Conservation (phyloP, 1,140 invertebrate genomes). For the Thaumatotibia leucotreta region DNA sequence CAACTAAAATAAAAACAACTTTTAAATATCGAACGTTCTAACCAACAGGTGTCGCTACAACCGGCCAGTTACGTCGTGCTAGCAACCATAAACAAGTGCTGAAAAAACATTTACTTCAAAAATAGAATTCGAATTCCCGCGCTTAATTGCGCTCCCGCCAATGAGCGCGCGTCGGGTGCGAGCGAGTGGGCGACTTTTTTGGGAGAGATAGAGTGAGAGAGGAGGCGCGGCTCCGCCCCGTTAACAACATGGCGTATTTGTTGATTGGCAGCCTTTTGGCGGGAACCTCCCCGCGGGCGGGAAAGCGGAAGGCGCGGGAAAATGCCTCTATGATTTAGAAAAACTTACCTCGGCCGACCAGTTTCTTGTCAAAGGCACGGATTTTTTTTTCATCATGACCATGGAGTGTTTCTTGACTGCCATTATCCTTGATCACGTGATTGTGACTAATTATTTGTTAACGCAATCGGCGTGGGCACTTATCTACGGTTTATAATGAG, state of each 20-base stretch:
- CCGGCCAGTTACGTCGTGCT: slow-evolving; percentile 34
- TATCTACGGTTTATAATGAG: background rate
- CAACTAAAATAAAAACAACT: slow-evolving; percentile 38
- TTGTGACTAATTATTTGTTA: background rate
- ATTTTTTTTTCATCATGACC: background rate
- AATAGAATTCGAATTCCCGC: slow-evolving; percentile 75
- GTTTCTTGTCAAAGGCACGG: background rate
- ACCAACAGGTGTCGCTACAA: slow-evolving; percentile 47
- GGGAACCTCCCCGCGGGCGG: slow-evolving; percentile 51
- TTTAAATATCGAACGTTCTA: slow-evolving; percentile 15
- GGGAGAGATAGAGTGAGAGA: slow-evolving; percentile 36
- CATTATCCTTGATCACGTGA: background rate
- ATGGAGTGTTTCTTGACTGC: background rate
- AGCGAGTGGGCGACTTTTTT: slow-evolving; percentile 36
- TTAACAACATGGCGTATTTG: slow-evolving; percentile 69
- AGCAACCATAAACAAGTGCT: slow-evolving; percentile 54
- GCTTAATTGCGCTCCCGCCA: slow-evolving; percentile 71
- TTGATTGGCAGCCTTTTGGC: slow-evolving; percentile 65
- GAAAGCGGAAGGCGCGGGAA: slow-evolving; percentile 55
- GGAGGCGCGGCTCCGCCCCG: slow-evolving; percentile 52
- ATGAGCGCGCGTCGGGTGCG: slow-evolving; percentile 54
- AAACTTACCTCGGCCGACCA: background rate
- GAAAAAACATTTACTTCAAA: slow-evolving; percentile 75
- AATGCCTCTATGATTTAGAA: slow-evolving; percentile 37
- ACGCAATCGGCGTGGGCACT: background rate